Percentiles rank a stretch among this genome's conserved stretches.
These are phyloP conservation scores for Rousettus madagascariensis DNA, from an alignment of 2,797 vertebrate species.

Conservation along the genomic window DNA sequence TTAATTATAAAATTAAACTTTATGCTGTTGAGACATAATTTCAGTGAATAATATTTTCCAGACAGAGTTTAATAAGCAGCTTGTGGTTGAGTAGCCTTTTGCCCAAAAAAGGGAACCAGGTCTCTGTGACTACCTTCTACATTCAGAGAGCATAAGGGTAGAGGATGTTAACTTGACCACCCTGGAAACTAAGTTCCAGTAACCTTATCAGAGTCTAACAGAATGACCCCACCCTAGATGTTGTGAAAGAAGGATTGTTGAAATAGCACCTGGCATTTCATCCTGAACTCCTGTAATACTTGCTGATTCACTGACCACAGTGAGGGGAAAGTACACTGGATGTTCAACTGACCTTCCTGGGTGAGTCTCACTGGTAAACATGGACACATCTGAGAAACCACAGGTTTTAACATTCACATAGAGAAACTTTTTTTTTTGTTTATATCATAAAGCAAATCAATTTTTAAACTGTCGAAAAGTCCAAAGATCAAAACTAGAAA, in stretches of 20 bases:
- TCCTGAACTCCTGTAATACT: slow-evolving; percentile 81
- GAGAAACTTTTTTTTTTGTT: background rate
- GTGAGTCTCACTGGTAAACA: slow-evolving; percentile 73
- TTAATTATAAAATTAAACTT: slow-evolving; percentile 83
- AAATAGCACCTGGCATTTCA: slow-evolving; percentile 90
- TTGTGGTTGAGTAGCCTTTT: slow-evolving; percentile 80
- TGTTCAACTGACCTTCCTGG: slow-evolving; percentile 73
- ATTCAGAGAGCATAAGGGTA: slow-evolving; percentile 36
- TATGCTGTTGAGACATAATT: slow-evolving; percentile 79
- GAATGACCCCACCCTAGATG: slow-evolving; percentile 81
- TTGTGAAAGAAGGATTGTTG: slow-evolving; percentile 84
- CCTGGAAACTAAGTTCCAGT: slow-evolving; percentile 75
- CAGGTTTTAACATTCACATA: slow-evolving; percentile 56
- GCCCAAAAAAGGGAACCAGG: slow-evolving; percentile 71
- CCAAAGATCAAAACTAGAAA: background rate
- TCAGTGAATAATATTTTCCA: slow-evolving; percentile 84
- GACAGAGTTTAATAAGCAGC: slow-evolving; percentile 81
- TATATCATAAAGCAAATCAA: background rate
- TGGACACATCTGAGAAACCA: slow-evolving; percentile 72
- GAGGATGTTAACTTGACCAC: slow-evolving; percentile 28
- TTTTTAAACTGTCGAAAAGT: slow-evolving; percentile 4
- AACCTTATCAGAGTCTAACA: slow-evolving; percentile 74
- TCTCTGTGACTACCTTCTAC: slow-evolving; percentile 70
- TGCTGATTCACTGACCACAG: slow-evolving; percentile 87
- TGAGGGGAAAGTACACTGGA: slow-evolving; percentile 81